These are phyloP conservation scores for Chorisops tibialis DNA, from an alignment of 2,888 invertebrate genomes.

Conservation along the genomic window DNA sequence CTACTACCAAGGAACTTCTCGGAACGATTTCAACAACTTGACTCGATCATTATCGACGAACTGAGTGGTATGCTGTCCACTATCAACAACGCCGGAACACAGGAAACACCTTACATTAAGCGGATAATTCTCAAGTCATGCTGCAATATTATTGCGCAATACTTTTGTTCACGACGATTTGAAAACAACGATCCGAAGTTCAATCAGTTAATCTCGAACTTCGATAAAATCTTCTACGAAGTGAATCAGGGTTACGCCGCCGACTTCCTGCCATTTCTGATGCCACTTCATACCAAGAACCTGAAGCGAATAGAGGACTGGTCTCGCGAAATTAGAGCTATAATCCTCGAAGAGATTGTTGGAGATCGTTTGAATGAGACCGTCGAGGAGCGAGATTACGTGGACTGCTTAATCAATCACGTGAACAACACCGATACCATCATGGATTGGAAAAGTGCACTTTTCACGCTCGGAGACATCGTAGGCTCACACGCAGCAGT, in stretches of 20 bases:
- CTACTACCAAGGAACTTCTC: slow-evolving; percentile 60
- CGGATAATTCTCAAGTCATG: slow-evolving; percentile 55
- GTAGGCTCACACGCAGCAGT: slow-evolving; percentile 65
- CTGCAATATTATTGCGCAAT: slow-evolving; percentile 61
- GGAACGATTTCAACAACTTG: slow-evolving; percentile 55
- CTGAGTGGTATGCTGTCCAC: slow-evolving; percentile 44
- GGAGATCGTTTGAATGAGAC: slow-evolving; percentile 48
- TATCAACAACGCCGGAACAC: slow-evolving; percentile 36
- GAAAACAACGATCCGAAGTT: slow-evolving; percentile 50
- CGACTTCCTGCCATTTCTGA: slow-evolving; percentile 63
- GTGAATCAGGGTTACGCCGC: slow-evolving; percentile 66
- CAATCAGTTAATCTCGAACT: slow-evolving; percentile 54
- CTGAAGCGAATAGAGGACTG: slow-evolving; percentile 54
- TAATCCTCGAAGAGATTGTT: slow-evolving; percentile 56
- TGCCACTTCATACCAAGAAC: slow-evolving; percentile 56
- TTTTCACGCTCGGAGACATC: slow-evolving; percentile 53
- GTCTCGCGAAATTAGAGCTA: slow-evolving; percentile 56
- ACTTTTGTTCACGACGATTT: slow-evolving; percentile 59
- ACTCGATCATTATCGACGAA: slow-evolving; percentile 53
- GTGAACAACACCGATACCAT: slow-evolving; percentile 51
- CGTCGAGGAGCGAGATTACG: slow-evolving; percentile 55
- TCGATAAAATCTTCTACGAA: slow-evolving; percentile 64
- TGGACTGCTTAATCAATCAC: slow-evolving; percentile 58
- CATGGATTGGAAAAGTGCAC: slow-evolving; percentile 54
- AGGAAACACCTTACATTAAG: slow-evolving; percentile 49